These are phyloP conservation scores for Rhizomys pruinosus DNA, from an alignment of 2,113 vertebrate genomes.

Conservation along the genomic window DNA sequence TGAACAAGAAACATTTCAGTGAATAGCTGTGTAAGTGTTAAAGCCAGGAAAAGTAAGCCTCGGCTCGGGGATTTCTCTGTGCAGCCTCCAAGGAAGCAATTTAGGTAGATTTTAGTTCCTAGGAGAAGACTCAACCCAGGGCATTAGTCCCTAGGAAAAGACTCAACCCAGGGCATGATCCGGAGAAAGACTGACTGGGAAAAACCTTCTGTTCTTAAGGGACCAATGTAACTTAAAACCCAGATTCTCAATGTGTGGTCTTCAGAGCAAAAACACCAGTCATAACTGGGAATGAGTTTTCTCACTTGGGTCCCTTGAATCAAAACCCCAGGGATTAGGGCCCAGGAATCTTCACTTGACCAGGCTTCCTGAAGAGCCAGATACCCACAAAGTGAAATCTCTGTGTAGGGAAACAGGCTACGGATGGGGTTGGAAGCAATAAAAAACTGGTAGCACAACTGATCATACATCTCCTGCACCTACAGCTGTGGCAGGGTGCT, in stretches of 20 bases:
- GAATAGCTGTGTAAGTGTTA: not conserved
- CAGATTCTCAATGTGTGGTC: not conserved
- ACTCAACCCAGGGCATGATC: not conserved
- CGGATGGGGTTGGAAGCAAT: not conserved
- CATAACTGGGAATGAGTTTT: not conserved
- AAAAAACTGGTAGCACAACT: not conserved
- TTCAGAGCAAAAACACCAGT: no score
- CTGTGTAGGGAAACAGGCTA: not conserved
- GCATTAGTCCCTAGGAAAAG: not conserved
- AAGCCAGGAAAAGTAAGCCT: not conserved
- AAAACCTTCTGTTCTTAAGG: not conserved
- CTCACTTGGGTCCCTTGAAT: no score
- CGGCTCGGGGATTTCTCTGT: not conserved
- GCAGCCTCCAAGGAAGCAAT: not conserved
- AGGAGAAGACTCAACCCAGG: not conserved
- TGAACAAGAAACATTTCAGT: not conserved
- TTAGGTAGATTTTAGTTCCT: not conserved
- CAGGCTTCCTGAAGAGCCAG: not conserved
- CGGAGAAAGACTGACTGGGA: not conserved
- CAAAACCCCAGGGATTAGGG: not conserved
- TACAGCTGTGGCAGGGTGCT: not conserved
- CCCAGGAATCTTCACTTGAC: not conserved
- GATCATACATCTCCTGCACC: not conserved
- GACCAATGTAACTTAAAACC: not conserved
- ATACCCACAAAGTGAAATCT: not conserved